A percentile compares a stretch with the other conserved stretches of the same genome.
Evolutionary conservation across 2,113 vertebrate species (phyloP).

Genomic region (Seriola rivoliana): DNA sequence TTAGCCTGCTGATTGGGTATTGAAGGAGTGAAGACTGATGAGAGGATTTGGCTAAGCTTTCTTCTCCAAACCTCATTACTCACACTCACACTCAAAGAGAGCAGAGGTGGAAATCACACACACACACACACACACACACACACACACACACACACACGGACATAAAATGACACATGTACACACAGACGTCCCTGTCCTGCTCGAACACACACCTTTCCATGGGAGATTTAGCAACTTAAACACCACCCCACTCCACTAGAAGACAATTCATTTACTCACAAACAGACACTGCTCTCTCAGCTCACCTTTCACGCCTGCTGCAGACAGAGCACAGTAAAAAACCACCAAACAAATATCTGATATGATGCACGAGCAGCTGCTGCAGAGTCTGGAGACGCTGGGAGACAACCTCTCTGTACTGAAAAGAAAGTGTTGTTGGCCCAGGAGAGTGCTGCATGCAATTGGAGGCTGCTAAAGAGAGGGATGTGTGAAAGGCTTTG

Average conservation of each 20-base stretch:
- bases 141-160: slow-evolving; percentile 23
- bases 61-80: slow-evolving; percentile 82
- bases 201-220: slow-evolving; percentile 36
- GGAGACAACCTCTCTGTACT: slow-evolving; percentile 43
- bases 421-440: slow-evolving; percentile 57
- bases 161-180: slow-evolving; percentile 11
- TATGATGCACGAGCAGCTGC: slow-evolving; percentile 47
- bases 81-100: slow-evolving; percentile 72
- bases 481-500: slow-evolving; percentile 75
- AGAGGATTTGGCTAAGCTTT: slow-evolving; percentile 82
- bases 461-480: slow-evolving; percentile 71
- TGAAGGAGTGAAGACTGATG: slow-evolving; percentile 82
- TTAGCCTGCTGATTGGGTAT: slow-evolving; percentile 82
- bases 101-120: slow-evolving; percentile 43
- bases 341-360: slow-evolving; percentile 46
- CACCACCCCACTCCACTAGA: slow-evolving; percentile 26
- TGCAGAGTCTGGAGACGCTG: slow-evolving; percentile 43
- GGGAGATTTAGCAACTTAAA: slow-evolving; percentile 55
- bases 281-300: slow-evolving; percentile 26
- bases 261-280: slow-evolving; percentile 26
- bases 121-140: slow-evolving; percentile 5
- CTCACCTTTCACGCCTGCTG: slow-evolving; percentile 46
- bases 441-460: slow-evolving; percentile 69
- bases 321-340: slow-evolving; percentile 48
- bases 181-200: slow-evolving; percentile 19